Percentiles rank a stretch among this genome's conserved stretches.
These are phyloP conservation scores for Amphimedon queenslandica DNA, from an alignment of 37 sponge, comb jelly and placozoan genomes.

Conservation along the genomic window DNA sequence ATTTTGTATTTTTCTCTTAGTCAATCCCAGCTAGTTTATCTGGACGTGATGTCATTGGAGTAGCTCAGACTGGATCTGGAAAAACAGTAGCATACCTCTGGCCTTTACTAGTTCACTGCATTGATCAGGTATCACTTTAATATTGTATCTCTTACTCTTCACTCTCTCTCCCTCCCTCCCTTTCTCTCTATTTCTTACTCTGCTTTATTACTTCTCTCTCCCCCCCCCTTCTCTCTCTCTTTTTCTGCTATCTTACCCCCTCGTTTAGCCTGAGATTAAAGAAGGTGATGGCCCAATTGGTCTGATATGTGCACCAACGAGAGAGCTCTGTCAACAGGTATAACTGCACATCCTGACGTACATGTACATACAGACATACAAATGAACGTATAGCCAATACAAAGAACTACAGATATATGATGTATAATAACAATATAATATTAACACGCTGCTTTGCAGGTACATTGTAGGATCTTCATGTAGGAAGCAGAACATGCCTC, in stretches of 20 bases:
- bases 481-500: no score
- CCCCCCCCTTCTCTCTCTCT: not conserved
- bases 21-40: slow-evolving; percentile 71
- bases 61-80: slow-evolving; percentile 98
- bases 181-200: no score
- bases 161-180: not conserved
- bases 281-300: slow-evolving; percentile 98
- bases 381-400: no score
- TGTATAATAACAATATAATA: no score
- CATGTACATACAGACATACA: not conserved
- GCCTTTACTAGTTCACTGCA: slow-evolving; percentile 85
- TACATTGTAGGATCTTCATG: no score
- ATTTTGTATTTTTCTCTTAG: slow-evolving; percentile 1
- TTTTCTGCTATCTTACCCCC: no score
- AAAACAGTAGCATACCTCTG: slow-evolving; percentile 93
- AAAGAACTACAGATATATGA: no score
- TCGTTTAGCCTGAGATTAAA: slow-evolving; percentile 70
- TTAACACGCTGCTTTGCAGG: no score
- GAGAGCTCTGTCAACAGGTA: slow-evolving; percentile 98
- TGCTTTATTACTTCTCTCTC: not conserved
- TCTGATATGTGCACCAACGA: slow-evolving; percentile 91
- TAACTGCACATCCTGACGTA: not conserved
- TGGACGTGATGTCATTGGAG: slow-evolving; percentile 94
- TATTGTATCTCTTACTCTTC: slow-evolving; percentile 8
- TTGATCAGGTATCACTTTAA: slow-evolving; percentile 72